Percentiles rank a stretch among this genome's conserved stretches.
These are phyloP conservation scores for Periophthalmodon schlosseri DNA, from an alignment of 2,113 vertebrate genomes.

Conservation along the genomic window DNA sequence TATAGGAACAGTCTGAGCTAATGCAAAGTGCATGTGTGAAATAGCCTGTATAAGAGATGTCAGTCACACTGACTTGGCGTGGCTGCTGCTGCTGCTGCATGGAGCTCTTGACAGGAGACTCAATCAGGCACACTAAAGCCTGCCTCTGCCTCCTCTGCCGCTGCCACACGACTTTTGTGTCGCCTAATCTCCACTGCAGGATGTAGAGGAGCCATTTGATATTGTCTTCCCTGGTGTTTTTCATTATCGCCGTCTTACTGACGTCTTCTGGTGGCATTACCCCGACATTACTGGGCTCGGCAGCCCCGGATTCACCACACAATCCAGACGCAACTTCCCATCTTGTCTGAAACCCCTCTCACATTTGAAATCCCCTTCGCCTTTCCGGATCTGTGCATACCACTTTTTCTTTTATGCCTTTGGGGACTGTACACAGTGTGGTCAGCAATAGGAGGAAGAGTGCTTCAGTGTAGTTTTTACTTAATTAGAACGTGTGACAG, in stretches of 20 bases:
- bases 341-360: constrained; percentile 67
- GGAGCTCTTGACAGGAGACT: constrained; percentile 73
- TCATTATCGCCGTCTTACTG: constrained; percentile 96
- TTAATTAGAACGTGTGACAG: not conserved
- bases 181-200: constrained; percentile 77
- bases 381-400: constrained; percentile 52
- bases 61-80: constrained; percentile 67
- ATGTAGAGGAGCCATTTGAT: constrained; percentile 99
- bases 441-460: constrained; percentile 16
- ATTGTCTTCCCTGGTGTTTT: constrained; percentile 99
- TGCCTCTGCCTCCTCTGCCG: constrained; percentile 58
- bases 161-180: constrained; percentile 66
- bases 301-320: constrained; percentile 91
- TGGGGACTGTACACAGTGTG: constrained; percentile 36
- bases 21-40: constrained; percentile 37
- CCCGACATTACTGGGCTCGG: constrained; percentile 89
- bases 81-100: constrained; percentile 35
- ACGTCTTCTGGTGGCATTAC: constrained; percentile 92
- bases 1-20: constrained; percentile 50
- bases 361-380: constrained; percentile 67
- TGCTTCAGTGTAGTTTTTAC: not conserved
- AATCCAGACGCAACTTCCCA: constrained; percentile 90
- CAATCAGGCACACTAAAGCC: constrained; percentile 77
- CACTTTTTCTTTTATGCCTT: constrained; percentile 41
- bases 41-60: constrained; percentile 54